Conservation (phyloP, 2,888 invertebrate genomes). For the Sphaerophoria taeniata region DNA sequence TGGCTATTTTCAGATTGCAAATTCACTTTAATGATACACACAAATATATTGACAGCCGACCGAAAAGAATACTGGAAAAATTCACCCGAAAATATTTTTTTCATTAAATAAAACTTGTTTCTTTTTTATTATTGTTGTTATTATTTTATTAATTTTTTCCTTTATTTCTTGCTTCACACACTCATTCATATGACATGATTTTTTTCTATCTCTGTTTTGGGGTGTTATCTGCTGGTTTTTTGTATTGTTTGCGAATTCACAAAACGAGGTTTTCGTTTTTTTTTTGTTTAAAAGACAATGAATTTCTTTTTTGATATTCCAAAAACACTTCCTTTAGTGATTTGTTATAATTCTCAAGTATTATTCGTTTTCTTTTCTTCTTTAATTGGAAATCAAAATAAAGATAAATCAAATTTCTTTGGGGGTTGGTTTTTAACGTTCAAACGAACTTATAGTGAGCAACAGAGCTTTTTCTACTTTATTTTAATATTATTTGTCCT, state of each 20-base stretch:
- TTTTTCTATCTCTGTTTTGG: constrained; percentile 29
- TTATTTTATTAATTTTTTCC: constrained; percentile 41
- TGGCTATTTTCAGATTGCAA: constrained; percentile 42
- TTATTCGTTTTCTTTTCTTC: background rate
- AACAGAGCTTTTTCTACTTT: background rate
- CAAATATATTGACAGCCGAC: constrained; percentile 22
- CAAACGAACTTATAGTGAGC: background rate
- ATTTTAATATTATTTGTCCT: too few species aligned
- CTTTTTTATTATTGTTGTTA: constrained; percentile 36
- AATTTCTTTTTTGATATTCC: constrained; percentile 31
- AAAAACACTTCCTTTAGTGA: background rate
- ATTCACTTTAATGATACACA: constrained; percentile 18
- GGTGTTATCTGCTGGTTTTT: constrained; percentile 40
- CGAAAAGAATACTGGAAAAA: constrained; percentile 42
- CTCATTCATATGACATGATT: constrained; percentile 45
- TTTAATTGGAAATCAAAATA: background rate
- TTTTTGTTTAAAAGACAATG: constrained; percentile 6
- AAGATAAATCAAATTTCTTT: background rate
- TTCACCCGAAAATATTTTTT: constrained; percentile 38
- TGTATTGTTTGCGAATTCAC: constrained; percentile 62
- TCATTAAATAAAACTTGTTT: constrained; percentile 55
- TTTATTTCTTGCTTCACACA: constrained; percentile 41
- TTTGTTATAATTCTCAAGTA: background rate
- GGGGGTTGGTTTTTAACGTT: background rate
- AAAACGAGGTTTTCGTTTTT: constrained; percentile 30